Evolutionary conservation across 2,797 vertebrate genomes (phyloP).

Genomic region (Peromyscus aztecus): DNA sequence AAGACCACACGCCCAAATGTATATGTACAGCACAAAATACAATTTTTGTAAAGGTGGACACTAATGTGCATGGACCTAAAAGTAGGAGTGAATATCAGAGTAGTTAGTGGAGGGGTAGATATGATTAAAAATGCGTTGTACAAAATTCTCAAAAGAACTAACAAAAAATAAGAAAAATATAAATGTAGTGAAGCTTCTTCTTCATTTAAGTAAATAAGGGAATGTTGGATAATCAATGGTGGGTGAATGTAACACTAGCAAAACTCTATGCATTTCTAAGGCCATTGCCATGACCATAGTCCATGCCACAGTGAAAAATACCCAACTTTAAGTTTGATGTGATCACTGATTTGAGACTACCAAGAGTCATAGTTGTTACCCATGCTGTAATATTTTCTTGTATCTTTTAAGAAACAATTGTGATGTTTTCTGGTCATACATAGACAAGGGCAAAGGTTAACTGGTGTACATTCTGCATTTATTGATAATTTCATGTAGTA

Average conservation of each 20-base stretch:
- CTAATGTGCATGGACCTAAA: background rate
- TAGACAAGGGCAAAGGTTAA: conserved; percentile 72
- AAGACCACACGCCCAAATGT: background rate
- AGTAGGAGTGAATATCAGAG: background rate
- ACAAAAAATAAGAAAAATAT: background rate
- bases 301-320: background rate
- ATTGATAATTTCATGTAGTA: conserved; percentile 60
- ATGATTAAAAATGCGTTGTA: background rate
- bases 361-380: conserved; percentile 39
- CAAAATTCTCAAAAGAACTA: background rate
- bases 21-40: background rate
- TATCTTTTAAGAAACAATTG: conserved; percentile 60
- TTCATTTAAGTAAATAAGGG: background rate
- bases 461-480: background rate
- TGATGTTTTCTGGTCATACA: conserved; percentile 45
- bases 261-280: background rate
- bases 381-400: conserved; percentile 59
- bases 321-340: conserved; percentile 3
- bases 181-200: background rate
- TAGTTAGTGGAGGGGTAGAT: background rate
- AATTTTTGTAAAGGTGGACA: background rate
- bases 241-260: background rate
- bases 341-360: background rate
- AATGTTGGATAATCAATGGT: background rate
- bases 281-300: background rate